Percentiles rank a stretch among this genome's conserved stretches.
Conservation (phyloP, 30 jellyfish, hydroid and myxozoan genomes). For the Aurelia coerulea region DNA sequence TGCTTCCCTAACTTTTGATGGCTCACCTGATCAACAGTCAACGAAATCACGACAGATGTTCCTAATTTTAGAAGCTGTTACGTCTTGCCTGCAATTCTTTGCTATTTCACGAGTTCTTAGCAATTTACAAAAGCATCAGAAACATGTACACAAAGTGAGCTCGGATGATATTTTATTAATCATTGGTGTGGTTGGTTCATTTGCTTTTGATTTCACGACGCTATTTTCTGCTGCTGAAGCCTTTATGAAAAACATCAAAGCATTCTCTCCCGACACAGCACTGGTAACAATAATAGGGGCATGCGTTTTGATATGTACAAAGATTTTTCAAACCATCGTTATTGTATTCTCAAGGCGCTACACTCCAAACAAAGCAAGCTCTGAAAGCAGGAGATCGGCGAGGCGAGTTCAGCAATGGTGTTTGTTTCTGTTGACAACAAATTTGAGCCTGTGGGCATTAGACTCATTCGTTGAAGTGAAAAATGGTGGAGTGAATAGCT, state of each 20-base stretch:
- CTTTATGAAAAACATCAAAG: background rate
- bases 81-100: background rate
- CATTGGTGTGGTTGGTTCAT: background rate
- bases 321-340: conserved; percentile 17
- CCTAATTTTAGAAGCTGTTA: background rate
- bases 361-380: background rate
- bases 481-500: background rate
- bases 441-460: conserved; percentile 20
- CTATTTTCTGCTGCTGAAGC: background rate
- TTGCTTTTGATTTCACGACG: background rate
- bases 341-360: conserved; percentile 13
- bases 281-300: background rate
- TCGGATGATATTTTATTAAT: background rate
- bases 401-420: conserved; percentile 7
- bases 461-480: conserved; percentile 20
- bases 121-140: background rate
- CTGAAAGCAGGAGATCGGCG: background rate
- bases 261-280: background rate
- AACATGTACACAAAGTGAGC: background rate
- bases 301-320: background rate
- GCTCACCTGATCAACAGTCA: background rate
- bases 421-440: background rate
- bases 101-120: background rate
- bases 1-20: conserved; percentile 3
- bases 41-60: background rate